Evolutionary conservation across 2,797 vertebrate genomes (phyloP), one percentile per base, ranked within the genome.

Genomic region (Phataginus tricuspis): DNA sequence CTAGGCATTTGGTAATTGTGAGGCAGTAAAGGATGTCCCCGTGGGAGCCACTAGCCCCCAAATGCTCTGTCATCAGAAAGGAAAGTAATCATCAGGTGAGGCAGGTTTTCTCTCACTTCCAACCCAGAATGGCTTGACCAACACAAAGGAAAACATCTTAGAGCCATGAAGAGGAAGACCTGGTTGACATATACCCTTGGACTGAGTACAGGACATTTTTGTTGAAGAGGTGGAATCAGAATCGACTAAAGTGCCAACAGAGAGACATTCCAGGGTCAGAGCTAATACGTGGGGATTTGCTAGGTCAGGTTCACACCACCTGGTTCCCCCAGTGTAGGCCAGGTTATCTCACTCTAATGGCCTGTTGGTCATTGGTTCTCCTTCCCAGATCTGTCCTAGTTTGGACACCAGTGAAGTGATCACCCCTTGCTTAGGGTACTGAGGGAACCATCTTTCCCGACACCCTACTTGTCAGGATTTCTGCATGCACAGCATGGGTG

Each of bases 291-390:
- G 3, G 37, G n/a, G 18, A 7, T 45, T 6, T 0, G 16, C 29
- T 9, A 51, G 34, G 23, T 10, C 16, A 19, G 19, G 18, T 37
- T 68, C 37, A 4, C 0, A 23, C 23, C 34, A 1, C 25, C 42
- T 1, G 12, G 12, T 9, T 63, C 27, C 1, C 19, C 31, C 16
- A 2, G n/a, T 19, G 5, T 6, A 21, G 16, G 6, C 3, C 5
- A 0, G 0, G 14, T 14, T 5, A 5, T 0, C 11, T 2, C 14
- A 15, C 16, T 8, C 18, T n/a, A 15, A 5, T 1, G 12, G 77
- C 23, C 18, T 31, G 1, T 1, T 8, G 13, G 9, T 16, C 15
- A 7, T 27, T 1, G 10, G 51, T 5, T 37, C 15, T 27, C 15
- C 19, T 5, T 25, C 84, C 31, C 39, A 12, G 6, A 9, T 19